Evolutionary conservation across 1,140 invertebrate genomes (phyloP), one percentile per base, ranked within the genome.

Genomic region (Euura saliciscinereae): DNA sequence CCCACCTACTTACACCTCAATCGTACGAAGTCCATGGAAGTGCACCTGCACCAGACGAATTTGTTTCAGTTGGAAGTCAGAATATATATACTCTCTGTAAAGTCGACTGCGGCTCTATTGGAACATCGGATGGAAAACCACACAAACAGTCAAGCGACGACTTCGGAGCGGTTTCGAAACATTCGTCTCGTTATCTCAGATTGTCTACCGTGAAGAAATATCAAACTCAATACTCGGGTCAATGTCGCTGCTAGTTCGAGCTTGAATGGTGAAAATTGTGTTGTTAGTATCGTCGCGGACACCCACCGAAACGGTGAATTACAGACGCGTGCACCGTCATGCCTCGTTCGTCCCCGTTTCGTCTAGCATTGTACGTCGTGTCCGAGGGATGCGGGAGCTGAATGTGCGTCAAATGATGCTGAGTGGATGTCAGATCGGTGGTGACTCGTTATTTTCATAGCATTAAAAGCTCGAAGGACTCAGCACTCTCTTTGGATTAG

Each of bases 291-390:
- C 76, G 77, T 82, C 78, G 72, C 76, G 77, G 76, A 77, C 73
- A 80, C 74, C 78, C 81, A 81, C 80, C 83, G 82, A 84, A 83
- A 82, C 79, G 80, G 81, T 83, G 82, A 83, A 83, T 84, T 84
- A 82, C 82, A 79, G 75, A 82, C 76, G 79, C 70, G 78, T 59
- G 82, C 45, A 13, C 10, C 68, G 68, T 69, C 68, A 69, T 44
- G 68, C 42, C 45, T 46, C 68, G 13, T 69, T 67, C 11, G 13
- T 28, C 10, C 68, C 68, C 11, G 68, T 59, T 59, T n/a, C 51
- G 68, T 42, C 42, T 28, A 11, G 68, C 28, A 78, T 82, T 82
- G 77, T 81, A 78, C 73, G 77, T 73, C 51, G 10, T 59, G 51
- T 59, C 51, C 51, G 51, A 59, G 3, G 3, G 76, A 76, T 79